Evolutionary conservation across 1,140 invertebrate genomes (phyloP).

Genomic region (Trichoplusia ni): DNA sequence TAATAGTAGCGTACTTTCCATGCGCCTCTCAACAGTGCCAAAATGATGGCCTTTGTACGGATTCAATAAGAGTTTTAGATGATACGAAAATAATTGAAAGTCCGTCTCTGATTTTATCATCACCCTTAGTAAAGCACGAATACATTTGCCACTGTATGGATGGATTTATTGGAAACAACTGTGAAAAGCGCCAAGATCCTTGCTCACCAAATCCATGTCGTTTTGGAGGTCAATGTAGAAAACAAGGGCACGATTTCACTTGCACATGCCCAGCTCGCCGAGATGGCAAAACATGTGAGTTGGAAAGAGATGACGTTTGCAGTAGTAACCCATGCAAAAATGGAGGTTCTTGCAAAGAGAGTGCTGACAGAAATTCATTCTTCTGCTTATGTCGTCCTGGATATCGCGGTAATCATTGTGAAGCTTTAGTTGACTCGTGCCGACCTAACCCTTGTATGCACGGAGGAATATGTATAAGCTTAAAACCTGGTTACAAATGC

Average conservation of each 20-base stretch:
- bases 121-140: slow-evolving; percentile 89
- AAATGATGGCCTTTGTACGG: slow-evolving; percentile 89
- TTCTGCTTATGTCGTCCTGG: slow-evolving; percentile 95
- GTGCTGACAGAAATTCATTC: slow-evolving; percentile 91
- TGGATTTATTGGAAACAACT: slow-evolving; percentile 89
- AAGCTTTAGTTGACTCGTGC: slow-evolving; percentile 92
- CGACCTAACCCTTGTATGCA: slow-evolving; percentile 94
- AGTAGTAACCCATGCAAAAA: slow-evolving; percentile 92
- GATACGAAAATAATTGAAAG: slow-evolving; percentile 89
- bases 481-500: slow-evolving; percentile 93
- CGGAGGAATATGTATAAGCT: slow-evolving; percentile 91
- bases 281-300: slow-evolving; percentile 92
- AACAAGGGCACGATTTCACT: slow-evolving; percentile 90
- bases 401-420: slow-evolving; percentile 93
- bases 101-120: slow-evolving; percentile 89
- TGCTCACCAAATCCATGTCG: slow-evolving; percentile 95
- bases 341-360: slow-evolving; percentile 94
- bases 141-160: slow-evolving; percentile 90
- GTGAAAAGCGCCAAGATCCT: slow-evolving; percentile 93
- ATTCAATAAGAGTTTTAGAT: slow-evolving; percentile 86
- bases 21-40: slow-evolving; percentile 87
- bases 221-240: slow-evolving; percentile 89
- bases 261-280: slow-evolving; percentile 89
- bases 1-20: slow-evolving; percentile 87
- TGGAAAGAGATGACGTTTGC: slow-evolving; percentile 91